Evolutionary conservation across 2,888 invertebrate species (phyloP).

Genomic region (Clanis bilineata): DNA sequence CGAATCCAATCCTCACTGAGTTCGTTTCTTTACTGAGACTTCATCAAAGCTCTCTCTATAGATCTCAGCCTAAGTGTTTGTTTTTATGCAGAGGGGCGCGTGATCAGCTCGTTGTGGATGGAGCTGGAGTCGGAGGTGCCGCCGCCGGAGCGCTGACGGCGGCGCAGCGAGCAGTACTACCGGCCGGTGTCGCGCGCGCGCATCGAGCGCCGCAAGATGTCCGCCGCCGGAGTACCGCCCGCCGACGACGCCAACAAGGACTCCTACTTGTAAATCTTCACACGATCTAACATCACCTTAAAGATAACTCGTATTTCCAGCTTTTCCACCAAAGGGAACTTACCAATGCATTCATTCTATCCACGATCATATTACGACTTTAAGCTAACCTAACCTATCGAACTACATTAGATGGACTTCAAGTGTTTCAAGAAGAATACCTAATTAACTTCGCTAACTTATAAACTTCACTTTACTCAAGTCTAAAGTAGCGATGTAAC

Average conservation of each 20-base stretch:
- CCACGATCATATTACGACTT: too few relatives aligned
- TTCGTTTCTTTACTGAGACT: too few relatives aligned
- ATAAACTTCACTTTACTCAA: background rate
- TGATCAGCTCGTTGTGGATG: slow-evolving; percentile 75
- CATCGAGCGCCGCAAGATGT: slow-evolving; percentile 73
- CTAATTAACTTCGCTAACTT: background rate
- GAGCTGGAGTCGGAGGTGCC: slow-evolving; percentile 70
- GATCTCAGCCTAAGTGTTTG: background rate
- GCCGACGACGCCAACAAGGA: slow-evolving; percentile 47
- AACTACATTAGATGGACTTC: background rate
- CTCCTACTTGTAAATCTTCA: slow-evolving; percentile 44
- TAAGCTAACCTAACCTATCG: too few relatives aligned
- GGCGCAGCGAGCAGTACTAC: slow-evolving; percentile 79
- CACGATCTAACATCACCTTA: slow-evolving; percentile 20
- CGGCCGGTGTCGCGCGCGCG: slow-evolving; percentile 74
- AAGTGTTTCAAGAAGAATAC: background rate
- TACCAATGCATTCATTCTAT: background rate
- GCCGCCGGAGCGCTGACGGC: slow-evolving; percentile 76
- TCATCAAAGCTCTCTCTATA: too few relatives aligned
- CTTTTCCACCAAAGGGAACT: background rate
- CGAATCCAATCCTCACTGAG: too few relatives aligned
- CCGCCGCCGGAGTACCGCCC: slow-evolving; percentile 75
- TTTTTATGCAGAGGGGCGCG: slow-evolving; percentile 48
- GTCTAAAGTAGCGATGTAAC: background rate
- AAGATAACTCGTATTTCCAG: slow-evolving; percentile 17